Base-by-base conservation (phyloP, 2,888 invertebrate genomes). In the Megamerina dolium region DNA sequence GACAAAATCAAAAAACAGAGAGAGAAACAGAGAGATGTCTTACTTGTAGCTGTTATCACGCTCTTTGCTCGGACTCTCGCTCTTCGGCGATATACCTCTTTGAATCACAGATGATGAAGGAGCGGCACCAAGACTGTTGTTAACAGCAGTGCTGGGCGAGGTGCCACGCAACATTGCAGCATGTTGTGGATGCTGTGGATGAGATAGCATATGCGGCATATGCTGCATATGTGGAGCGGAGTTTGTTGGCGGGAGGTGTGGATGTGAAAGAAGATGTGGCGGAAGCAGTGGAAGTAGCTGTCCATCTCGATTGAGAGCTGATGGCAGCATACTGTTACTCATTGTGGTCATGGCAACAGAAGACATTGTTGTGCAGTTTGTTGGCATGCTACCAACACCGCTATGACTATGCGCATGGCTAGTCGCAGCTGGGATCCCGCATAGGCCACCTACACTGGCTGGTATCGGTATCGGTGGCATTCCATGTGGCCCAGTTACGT, bases 41-140 rank as follows among this genome's bases (percentile, higher is more conserved):
- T 48, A 53, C 34, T 40, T 37, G 34, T 31, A 37, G 26, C 34
- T 38, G 71, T 83, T 87, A 65, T 89, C 89, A 54, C 89, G 77
- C 70, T 90, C 89, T 60, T 87, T 77, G 58, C 75, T 81, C 39
- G 87, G 85, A 69, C 85, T 85, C 66, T 83, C 86, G 46, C 83
- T 84, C 57, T 85, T 77, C 14, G 88, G 87, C 33, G 87, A 85
- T 68, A 85, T 83, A 43, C 80, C 76, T 58, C 80, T 78, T 67
- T 75, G 65, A 63, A 72, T 64, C 64, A 72, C 66, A 62, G 72
- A 68, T 57, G 70, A 60, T 56, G 65, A 62, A 58, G 72, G 55
- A 60, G 72, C 50, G 37, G 48, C 37, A 46, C 51, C 39, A 53
- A 43, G 41, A 38, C 39, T 42, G 46, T 38, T 31, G 39, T 46